phyloP scores from a whole-genome alignment of 2,888 invertebrate species.

The Abrostola triplasia region DNA sequence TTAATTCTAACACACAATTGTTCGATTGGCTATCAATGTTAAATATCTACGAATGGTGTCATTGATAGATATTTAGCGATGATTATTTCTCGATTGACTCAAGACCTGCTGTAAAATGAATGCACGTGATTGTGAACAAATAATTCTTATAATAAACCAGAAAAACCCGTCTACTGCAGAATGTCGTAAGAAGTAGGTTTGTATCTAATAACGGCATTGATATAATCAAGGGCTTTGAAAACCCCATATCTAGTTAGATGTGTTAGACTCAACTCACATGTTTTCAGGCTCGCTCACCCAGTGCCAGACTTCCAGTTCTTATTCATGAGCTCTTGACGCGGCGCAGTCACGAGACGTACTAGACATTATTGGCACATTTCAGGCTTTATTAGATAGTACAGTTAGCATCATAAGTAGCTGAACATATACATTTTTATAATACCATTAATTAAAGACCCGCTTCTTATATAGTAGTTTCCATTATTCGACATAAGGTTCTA shows the following conservation, averaged over 20 bases:
- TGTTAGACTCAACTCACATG: no score
- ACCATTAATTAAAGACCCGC: no score
- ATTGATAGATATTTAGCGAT: slow-evolving; percentile 25
- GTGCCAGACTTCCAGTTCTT: not conserved
- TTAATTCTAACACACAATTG: slow-evolving; percentile 19
- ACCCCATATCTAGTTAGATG: no score
- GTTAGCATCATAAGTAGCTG: no score
- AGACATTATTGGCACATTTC: not conserved
- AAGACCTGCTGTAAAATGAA: slow-evolving; percentile 4
- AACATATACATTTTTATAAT: no score
- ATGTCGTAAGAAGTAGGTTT: no score
- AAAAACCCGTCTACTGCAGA: not conserved
- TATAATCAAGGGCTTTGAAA: no score
- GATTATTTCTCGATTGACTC: slow-evolving; percentile 24
- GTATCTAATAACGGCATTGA: no score
- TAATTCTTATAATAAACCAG: slow-evolving; percentile 2
- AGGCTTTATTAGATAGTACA: not conserved
- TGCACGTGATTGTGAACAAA: not conserved
- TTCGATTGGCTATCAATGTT: slow-evolving; percentile 42
- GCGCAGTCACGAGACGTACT: not conserved
- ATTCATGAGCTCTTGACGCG: not conserved
- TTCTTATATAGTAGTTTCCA: no score
- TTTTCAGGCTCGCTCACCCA: no score
- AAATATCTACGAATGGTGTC: slow-evolving; percentile 21
- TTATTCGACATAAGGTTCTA: no score